A percentile compares a stretch with the other conserved stretches of the same genome.
These are phyloP conservation scores for Goniozus legneri DNA, from an alignment of 1,140 invertebrate genomes.

Conservation along the genomic window DNA sequence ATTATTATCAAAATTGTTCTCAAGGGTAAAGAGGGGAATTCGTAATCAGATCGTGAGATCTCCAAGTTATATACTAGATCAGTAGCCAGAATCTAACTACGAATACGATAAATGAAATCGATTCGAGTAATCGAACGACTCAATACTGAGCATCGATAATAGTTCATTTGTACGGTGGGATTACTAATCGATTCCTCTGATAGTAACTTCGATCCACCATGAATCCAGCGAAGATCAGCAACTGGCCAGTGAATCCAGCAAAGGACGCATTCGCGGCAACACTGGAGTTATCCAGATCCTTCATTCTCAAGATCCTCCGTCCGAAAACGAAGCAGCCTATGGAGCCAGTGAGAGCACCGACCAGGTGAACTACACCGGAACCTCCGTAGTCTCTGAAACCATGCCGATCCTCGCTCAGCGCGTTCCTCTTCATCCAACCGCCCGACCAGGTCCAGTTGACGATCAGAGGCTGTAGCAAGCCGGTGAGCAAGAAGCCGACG, in stretches of 20 bases:
- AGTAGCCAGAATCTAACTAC: too few relatives aligned
- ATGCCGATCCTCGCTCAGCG: slow-evolving; percentile 7
- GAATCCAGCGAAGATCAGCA: slow-evolving; percentile 32
- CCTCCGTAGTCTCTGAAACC: slow-evolving; percentile 27
- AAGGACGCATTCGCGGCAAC: slow-evolving; percentile 19
- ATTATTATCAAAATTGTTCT: too few relatives aligned
- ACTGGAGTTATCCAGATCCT: slow-evolving; percentile 27
- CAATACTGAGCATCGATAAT: too few relatives aligned
- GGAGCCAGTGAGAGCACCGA: slow-evolving; percentile 29
- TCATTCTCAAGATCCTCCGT: slow-evolving; percentile 23
- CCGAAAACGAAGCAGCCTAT: slow-evolving; percentile 29
- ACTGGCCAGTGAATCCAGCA: slow-evolving; percentile 24
- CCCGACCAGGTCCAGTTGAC: slow-evolving; percentile 32
- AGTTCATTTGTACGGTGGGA: too few relatives aligned
- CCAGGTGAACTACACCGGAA: slow-evolving; percentile 21
- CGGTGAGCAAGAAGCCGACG: slow-evolving; percentile 16
- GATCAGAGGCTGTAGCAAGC: slow-evolving; percentile 30
- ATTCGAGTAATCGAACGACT: too few relatives aligned
- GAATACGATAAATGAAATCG: too few relatives aligned
- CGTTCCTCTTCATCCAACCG: slow-evolving; percentile 29
- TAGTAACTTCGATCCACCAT: too few relatives aligned
- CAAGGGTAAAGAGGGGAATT: too few relatives aligned
- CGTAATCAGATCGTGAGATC: too few relatives aligned
- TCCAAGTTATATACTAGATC: too few relatives aligned
- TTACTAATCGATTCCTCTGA: too few relatives aligned